phyloP scores from a whole-genome alignment of 2,797 vertebrate genomes.

The Salarias fasciatus region DNA sequence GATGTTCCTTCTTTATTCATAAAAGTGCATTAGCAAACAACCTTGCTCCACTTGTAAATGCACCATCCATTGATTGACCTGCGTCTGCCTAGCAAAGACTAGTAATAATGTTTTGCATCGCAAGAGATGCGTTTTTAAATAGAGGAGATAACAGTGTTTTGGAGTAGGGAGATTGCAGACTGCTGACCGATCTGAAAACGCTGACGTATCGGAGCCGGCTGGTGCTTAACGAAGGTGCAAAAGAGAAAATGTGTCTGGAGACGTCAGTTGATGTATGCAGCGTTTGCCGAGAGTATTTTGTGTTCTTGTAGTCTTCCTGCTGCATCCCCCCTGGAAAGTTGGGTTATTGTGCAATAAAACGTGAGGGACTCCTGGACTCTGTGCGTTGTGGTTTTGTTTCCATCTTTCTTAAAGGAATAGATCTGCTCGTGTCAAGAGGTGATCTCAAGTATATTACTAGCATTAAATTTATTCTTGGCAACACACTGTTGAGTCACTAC shows the following conservation, averaged over 20 bases:
- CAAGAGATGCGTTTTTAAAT: constrained; percentile 46
- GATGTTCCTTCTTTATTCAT: constrained; percentile 49
- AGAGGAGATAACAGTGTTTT: constrained; percentile 51
- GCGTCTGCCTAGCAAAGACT: constrained; percentile 57
- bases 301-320: constrained; percentile 79
- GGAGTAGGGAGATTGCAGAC: constrained; percentile 39
- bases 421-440: too few species aligned
- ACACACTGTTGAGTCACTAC: not conserved
- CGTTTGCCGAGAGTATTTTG: constrained; percentile 72
- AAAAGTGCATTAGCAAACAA: constrained; percentile 52
- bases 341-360: constrained; percentile 83
- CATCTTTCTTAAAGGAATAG: too few species aligned
- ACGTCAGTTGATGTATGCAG: constrained; percentile 71
- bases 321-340: constrained; percentile 72
- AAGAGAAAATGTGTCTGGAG: constrained; percentile 61
- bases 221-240: constrained; percentile 35
- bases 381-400: constrained; percentile 19
- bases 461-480: too few species aligned
- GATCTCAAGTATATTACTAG: too few species aligned
- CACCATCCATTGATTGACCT: constrained; percentile 67
- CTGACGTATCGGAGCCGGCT: constrained; percentile 43
- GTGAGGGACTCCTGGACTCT: constrained; percentile 74
- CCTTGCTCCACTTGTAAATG: constrained; percentile 72
- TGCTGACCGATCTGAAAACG: constrained; percentile 39
- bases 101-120: constrained; percentile 49